These are phyloP conservation scores for Chrosomus eos DNA, from an alignment of 2,797 vertebrate genomes.

Conservation along the genomic window DNA sequence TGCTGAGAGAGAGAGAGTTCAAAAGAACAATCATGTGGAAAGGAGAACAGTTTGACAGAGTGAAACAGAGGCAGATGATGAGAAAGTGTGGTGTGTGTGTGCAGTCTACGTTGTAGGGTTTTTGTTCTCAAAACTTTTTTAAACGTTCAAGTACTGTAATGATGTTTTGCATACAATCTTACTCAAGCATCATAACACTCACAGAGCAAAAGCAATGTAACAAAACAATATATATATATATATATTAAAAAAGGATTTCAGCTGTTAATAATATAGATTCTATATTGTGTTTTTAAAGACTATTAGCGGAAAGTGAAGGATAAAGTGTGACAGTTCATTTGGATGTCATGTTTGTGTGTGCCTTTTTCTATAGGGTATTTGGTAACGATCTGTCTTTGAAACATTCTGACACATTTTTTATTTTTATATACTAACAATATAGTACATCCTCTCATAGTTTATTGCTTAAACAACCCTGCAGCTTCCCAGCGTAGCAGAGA, in stretches of 20 bases:
- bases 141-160: not conserved
- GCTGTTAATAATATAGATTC: not conserved
- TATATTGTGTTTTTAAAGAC: not conserved
- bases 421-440: too few species aligned
- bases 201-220: not conserved
- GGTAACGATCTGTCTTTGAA: not conserved
- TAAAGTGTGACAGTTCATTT: not conserved
- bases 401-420: not conserved
- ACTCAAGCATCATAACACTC: not conserved
- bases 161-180: not conserved
- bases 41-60: conserved; percentile 20
- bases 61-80: not conserved
- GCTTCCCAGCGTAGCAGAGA: not conserved
- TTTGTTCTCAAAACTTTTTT: not conserved
- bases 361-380: not conserved
- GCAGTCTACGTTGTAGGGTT: not conserved
- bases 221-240: too few species aligned
- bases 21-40: not conserved
- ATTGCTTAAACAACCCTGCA: not conserved
- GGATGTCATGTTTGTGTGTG: not conserved
- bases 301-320: not conserved
- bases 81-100: not conserved
- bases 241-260: not conserved
- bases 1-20: not conserved
- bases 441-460: not conserved